Base-by-base conservation (phyloP, 2,888 invertebrate genomes). In the Machimus rusticus region DNA sequence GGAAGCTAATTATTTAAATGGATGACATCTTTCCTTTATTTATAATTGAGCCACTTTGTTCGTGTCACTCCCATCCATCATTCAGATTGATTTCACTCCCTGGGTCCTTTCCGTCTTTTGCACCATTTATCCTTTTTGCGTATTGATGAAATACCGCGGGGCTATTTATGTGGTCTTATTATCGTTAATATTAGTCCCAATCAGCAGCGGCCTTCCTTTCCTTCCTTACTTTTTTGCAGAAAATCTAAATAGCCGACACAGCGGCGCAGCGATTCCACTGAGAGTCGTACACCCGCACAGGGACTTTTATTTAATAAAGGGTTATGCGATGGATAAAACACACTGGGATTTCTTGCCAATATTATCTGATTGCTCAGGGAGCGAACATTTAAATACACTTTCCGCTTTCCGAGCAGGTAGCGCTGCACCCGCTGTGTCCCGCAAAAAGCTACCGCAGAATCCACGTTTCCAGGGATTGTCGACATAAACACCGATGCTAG, bases 1-100 rank as follows among this genome's bases (percentile, higher is more conserved):
- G 39, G 88, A 78, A 87, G 87, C 88, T 88, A 88, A 88, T 88
- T 88, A 88, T 88, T 88, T 88, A 88, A 88, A 88, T 88, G 87
- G 88, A 88, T 87, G 88, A 88, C 88, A 88, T 88, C 85, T 88
- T 87, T 84, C 87, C 85, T 87, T 87, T 84, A 84, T 88, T 84
- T 88, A 88, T 88, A 88, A 88, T 88, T 88, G 88, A 86, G 74
- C 86, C 86, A 88, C 88, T 88, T 88, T 88, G 88, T 88, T 84
- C 86, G 81, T 88, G 88, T 88, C 88, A 88, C 86, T 86, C 77
- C 82, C 86, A 88, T 88, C 88, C 86, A 86, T 88, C 88, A 88
- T 86, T 77, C 86, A 86, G 88, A 88, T 88, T 88, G 88, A 88
- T 88, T 87, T 88, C 81, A 51, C 76, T 84, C 86, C 77, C 28